Conservation (phyloP, 2,797 vertebrate species). For the Diceros bicornis region DNA sequence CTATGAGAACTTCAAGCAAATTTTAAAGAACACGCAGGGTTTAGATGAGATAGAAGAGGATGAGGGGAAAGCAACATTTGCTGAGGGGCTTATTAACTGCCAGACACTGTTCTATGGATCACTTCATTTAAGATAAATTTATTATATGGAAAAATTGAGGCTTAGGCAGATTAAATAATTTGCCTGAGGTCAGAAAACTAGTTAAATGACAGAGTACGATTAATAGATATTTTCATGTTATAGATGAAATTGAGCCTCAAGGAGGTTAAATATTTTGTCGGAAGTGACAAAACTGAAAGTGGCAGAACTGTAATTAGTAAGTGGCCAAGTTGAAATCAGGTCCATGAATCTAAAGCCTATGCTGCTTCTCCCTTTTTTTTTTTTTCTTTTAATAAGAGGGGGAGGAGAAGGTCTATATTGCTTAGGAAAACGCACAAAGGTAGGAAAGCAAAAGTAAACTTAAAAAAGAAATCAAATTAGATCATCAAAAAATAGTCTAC, state of each 20-base stretch:
- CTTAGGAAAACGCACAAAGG: constrained; percentile 26
- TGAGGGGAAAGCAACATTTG: not conserved
- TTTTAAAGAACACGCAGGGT: not conserved
- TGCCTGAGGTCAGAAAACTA: constrained; percentile 27
- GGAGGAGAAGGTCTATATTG: not conserved
- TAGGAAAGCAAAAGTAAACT: not conserved
- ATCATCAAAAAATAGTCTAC: not conserved
- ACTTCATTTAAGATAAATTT: constrained; percentile 45
- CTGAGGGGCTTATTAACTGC: not conserved
- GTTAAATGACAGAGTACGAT: constrained; percentile 49
- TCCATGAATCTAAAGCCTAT: not conserved
- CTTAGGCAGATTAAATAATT: not conserved
- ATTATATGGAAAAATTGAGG: constrained; percentile 1
- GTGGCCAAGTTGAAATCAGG: not conserved
- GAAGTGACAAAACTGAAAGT: constrained; percentile 26
- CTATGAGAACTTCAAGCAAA: not conserved
- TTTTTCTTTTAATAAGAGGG: not conserved
- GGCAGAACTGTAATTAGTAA: not conserved
- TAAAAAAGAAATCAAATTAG: not conserved
- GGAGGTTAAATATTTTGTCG: constrained; percentile 6
- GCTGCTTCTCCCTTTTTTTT: too few species aligned
- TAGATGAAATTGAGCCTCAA: not conserved
- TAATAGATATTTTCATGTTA: constrained; percentile 61
- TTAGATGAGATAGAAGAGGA: not conserved
- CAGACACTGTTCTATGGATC: not conserved